Percentiles rank a stretch among this genome's conserved stretches.
Evolutionary conservation across 2,888 invertebrate genomes (phyloP).

Genomic region (Dryococelus australis): DNA sequence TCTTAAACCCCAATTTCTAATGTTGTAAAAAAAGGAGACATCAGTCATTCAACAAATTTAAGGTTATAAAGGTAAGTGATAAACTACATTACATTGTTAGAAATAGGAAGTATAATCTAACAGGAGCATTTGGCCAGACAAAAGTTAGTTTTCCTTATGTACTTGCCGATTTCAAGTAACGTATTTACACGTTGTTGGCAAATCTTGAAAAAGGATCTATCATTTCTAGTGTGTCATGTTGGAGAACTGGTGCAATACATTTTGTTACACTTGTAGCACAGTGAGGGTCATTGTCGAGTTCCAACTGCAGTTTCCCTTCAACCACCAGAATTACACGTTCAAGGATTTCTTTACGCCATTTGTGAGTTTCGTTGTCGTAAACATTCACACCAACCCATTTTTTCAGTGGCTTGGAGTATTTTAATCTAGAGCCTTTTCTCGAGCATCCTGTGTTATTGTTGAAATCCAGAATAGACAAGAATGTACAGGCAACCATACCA

Average conservation of each 20-base stretch:
- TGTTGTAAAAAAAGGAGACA: too few relatives aligned
- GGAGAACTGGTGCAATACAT: not conserved
- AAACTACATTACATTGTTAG: too few relatives aligned
- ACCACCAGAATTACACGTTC: not conserved
- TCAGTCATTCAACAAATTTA: too few relatives aligned
- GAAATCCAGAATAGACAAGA: not conserved
- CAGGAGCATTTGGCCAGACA: too few relatives aligned
- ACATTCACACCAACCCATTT: not conserved
- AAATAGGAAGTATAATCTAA: too few relatives aligned
- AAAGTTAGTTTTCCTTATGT: too few relatives aligned
- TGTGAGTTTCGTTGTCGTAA: not conserved
- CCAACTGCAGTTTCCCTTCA: not conserved
- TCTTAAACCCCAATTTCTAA: too few relatives aligned
- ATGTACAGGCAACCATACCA: not conserved
- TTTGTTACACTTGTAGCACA: not conserved
- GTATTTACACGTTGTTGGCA: not conserved
- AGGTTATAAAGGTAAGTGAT: too few relatives aligned
- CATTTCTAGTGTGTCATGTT: too few relatives aligned
- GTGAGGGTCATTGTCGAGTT: not conserved
- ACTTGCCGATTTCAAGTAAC: not conserved
- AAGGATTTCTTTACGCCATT: not conserved
- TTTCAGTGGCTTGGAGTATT: not conserved
- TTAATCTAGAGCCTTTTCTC: not conserved
- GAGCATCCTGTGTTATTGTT: not conserved
- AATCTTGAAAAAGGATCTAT: too few relatives aligned